phyloP scores from a whole-genome alignment of 1,140 invertebrate genomes.

The Drosophila nigromelanica region DNA sequence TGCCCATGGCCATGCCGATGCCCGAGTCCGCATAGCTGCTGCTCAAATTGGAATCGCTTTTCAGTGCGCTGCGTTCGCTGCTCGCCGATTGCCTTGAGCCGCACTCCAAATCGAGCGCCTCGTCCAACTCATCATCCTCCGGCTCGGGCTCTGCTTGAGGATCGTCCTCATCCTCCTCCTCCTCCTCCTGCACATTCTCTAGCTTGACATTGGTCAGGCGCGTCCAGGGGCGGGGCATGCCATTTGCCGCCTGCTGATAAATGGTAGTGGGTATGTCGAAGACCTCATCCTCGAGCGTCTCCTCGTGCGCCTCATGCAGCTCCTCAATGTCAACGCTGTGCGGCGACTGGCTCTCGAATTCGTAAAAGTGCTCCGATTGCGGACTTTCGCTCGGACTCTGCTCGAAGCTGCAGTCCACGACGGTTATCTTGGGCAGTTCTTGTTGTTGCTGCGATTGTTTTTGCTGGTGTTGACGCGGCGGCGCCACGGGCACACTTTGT shows the following conservation, averaged over 20 bases:
- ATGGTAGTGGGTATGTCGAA: constrained; percentile 73
- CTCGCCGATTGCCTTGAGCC: constrained; percentile 64
- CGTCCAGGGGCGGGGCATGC: constrained; percentile 55
- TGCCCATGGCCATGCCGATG: constrained; percentile 51
- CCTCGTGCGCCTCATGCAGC: constrained; percentile 58
- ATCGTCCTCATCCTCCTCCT: constrained; percentile 61
- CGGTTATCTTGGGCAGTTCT: constrained; percentile 74
- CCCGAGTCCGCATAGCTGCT: constrained; percentile 79
- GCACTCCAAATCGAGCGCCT: constrained; percentile 53
- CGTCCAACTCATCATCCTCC: constrained; percentile 54
- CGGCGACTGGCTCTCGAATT: constrained; percentile 48
- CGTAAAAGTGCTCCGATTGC: constrained; percentile 61
- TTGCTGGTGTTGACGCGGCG: constrained; percentile 41
- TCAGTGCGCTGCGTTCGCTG: constrained; percentile 66
- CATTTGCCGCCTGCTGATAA: constrained; percentile 63
- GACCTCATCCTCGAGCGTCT: constrained; percentile 66
- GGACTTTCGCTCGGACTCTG: constrained; percentile 27
- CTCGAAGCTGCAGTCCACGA: constrained; percentile 69
- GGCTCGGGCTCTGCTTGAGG: constrained; percentile 36
- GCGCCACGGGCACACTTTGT: constrained; percentile 36
- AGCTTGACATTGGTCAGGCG: constrained; percentile 73
- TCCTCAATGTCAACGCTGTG: constrained; percentile 61
- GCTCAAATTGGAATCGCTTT: constrained; percentile 79
- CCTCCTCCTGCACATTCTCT: constrained; percentile 76
- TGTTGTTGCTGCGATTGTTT: constrained; percentile 41